Evolutionary conservation across 1,140 invertebrate species (phyloP).

Genomic region (Euborellia annulipes): DNA sequence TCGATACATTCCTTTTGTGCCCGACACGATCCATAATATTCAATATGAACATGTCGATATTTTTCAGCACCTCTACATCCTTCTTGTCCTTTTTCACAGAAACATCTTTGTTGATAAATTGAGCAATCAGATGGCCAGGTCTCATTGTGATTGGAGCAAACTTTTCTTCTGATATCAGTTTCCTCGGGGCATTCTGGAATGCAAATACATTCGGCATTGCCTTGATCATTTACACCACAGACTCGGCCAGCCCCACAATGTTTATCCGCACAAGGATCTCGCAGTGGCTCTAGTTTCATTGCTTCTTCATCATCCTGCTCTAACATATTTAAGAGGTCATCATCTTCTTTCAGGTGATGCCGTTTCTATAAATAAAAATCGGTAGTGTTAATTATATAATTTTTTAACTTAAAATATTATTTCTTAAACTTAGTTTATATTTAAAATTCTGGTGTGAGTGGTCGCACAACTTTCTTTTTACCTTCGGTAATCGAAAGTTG

Average conservation of each 20-base stretch:
- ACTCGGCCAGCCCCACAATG: slow-evolving; percentile 79
- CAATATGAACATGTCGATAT: slow-evolving; percentile 78
- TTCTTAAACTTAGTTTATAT: too few species aligned
- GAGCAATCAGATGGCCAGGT: slow-evolving; percentile 87
- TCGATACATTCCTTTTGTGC: slow-evolving; percentile 54
- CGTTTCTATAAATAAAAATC: too few species aligned
- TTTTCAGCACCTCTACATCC: slow-evolving; percentile 49
- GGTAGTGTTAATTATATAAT: too few species aligned
- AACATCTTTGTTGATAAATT: slow-evolving; percentile 76
- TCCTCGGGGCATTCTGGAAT: slow-evolving; percentile 67
- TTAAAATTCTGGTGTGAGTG: too few species aligned
- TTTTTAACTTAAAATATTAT: too few species aligned
- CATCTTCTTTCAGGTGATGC: neutral
- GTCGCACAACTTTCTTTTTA: too few species aligned
- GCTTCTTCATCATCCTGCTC: neutral
- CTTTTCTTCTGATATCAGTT: slow-evolving; percentile 58
- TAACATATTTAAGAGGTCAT: neutral
- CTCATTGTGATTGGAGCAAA: slow-evolving; percentile 86
- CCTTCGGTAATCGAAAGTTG: too few species aligned
- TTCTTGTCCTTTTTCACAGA: slow-evolving; percentile 59
- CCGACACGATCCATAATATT: slow-evolving; percentile 76
- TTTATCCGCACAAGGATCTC: slow-evolving; percentile 69
- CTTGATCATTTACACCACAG: slow-evolving; percentile 55
- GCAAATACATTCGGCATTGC: slow-evolving; percentile 69
- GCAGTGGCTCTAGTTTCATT: slow-evolving; percentile 4